Base-by-base conservation (phyloP, 2,113 vertebrate genomes). In the Paratilapia polleni region DNA sequence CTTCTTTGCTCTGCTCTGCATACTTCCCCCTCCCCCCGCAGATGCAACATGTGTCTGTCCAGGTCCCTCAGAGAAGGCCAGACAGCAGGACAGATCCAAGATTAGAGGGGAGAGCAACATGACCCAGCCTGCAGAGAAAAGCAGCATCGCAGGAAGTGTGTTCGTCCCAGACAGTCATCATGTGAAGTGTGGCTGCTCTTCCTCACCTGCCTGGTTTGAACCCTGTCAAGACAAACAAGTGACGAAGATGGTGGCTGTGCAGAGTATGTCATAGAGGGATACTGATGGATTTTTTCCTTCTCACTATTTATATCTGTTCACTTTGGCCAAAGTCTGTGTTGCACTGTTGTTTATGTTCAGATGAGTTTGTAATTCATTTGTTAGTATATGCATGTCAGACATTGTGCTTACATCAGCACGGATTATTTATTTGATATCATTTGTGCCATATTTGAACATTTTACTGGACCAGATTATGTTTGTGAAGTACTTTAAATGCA, bases 381-480 rank as follows among this genome's bases (percentile, higher is more conserved):
- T 88, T 52, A 8, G 47, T 59, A 54, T 73, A 68, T 82, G 75
- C 82, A 86, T 80, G 81, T 86, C 36, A 54, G 6, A 58, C 36
- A 61, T 47, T 60, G 76, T 88, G 22, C 8, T 90, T 62, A 14
- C 36, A 15, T 84, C 14, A 26, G 14, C 58, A 24, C 36, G 31
- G 15, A 61, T 73, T 93, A 89, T 92, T 88, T 94, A 84, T 84
- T n/a, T 78, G 5, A 82, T 15, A 54, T 88, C 2, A 47, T 83
- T 85, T 84, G 84, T 92, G 66, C 31, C 85, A 86, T 80, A 59
- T 82, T 78, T 87, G 26, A 85, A 66, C 81, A 59, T 78, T 74
- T 85, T 75, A 54, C 56, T 80, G 54, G 78, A 31, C 11, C 63
- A 1, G 26, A 49, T 81, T 56, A 24, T 77, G 68, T 89, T 38